A percentile compares a stretch with the other conserved stretches of the same genome.
phyloP scores from a whole-genome alignment of 1,140 invertebrate genomes.

The Polypedilum vanderplanki region DNA sequence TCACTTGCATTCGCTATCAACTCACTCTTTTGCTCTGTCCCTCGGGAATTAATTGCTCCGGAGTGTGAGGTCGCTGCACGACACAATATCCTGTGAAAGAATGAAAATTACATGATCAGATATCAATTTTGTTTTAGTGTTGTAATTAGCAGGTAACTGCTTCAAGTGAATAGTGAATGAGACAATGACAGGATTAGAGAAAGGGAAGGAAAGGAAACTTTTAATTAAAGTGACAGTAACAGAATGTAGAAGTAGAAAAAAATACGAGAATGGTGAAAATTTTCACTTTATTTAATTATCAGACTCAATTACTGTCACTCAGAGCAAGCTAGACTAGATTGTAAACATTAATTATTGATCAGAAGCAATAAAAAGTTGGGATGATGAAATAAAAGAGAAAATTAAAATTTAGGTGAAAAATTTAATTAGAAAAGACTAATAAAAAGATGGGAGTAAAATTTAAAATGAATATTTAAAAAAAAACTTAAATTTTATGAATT shows the following conservation, averaged over 20 bases:
- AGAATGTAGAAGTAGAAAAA: not conserved
- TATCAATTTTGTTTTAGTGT: not conserved
- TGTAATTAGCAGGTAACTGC: slow-evolving; percentile 1
- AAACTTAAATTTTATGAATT: no score
- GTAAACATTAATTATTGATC: no score
- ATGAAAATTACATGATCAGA: slow-evolving; percentile 16
- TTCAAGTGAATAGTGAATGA: not conserved
- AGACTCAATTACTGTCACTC: no score
- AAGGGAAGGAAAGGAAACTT: not conserved
- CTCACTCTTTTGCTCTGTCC: slow-evolving; percentile 67
- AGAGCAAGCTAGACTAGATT: no score
- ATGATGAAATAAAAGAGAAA: not conserved
- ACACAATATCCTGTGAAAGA: slow-evolving; percentile 61
- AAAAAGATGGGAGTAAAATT: no score
- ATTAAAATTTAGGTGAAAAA: not conserved
- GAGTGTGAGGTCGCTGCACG: slow-evolving; percentile 66
- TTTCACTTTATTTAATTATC: no score
- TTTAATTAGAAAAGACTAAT: not conserved
- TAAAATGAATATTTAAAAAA: no score
- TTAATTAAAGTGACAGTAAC: not conserved
- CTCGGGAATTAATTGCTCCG: slow-evolving; percentile 64
- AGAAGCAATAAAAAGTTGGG: no score
- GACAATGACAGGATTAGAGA: not conserved
- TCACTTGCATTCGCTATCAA: slow-evolving; percentile 31
- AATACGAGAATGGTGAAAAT: no score